Evolutionary conservation across 1,140 invertebrate genomes (phyloP).

Genomic region (Ctenoplectra terminalis): DNA sequence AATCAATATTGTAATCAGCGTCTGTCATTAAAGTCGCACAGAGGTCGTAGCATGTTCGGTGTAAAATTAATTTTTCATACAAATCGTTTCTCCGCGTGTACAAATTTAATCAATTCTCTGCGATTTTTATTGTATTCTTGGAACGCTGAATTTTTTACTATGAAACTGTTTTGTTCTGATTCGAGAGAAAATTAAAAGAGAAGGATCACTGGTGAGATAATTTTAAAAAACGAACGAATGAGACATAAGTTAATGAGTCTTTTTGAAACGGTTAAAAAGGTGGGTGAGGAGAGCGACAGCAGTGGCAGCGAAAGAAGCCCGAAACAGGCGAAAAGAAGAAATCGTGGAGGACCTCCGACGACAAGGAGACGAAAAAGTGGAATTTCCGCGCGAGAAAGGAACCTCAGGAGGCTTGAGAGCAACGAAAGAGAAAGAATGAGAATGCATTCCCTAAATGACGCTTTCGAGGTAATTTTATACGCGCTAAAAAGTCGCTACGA

Average conservation of each 20-base stretch:
- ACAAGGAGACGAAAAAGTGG: slow-evolving; percentile 87
- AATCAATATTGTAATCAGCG: background rate
- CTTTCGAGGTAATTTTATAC: slow-evolving; percentile 87
- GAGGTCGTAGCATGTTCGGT: background rate
- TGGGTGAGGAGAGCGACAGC: slow-evolving; percentile 82
- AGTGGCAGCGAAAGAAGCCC: slow-evolving; percentile 80
- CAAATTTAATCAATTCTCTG: background rate
- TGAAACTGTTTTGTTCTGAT: no score
- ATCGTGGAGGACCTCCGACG: slow-evolving; percentile 75
- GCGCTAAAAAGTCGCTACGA: background rate
- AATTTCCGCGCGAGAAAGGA: slow-evolving; percentile 90
- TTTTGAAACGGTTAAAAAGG: slow-evolving; percentile 69
- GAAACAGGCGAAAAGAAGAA: slow-evolving; percentile 80
- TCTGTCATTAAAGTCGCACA: background rate
- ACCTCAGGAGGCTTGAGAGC: slow-evolving; percentile 91
- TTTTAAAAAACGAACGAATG: background rate
- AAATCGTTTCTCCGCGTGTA: background rate
- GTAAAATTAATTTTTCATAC: background rate
- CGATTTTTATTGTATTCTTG: background rate
- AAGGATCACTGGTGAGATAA: background rate
- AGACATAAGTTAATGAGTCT: slow-evolving; percentile 46
- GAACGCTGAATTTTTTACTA: no score
- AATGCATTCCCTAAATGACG: slow-evolving; percentile 95
- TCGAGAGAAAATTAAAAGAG: no score
- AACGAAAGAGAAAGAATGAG: slow-evolving; percentile 94